phyloP scores from a whole-genome alignment of 2,113 vertebrate species.

The Pungitius pungitius region DNA sequence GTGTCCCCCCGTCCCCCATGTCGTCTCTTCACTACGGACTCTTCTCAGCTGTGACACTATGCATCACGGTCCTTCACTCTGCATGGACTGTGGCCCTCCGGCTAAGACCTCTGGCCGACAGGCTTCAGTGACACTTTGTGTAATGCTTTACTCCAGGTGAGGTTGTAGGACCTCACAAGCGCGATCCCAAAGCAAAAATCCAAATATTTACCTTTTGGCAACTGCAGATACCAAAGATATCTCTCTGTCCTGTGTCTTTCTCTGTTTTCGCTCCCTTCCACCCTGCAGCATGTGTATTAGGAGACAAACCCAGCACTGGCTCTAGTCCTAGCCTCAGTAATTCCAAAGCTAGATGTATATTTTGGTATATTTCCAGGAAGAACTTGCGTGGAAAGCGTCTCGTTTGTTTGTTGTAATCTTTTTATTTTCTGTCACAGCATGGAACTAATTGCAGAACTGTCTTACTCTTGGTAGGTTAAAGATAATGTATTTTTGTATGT shows the following conservation, averaged over 20 bases:
- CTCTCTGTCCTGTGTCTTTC: constrained; percentile 82
- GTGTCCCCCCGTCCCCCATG: constrained; percentile 11
- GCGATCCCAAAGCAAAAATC: constrained; percentile 99
- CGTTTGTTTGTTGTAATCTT: constrained; percentile 94
- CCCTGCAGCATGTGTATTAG: constrained; percentile 98
- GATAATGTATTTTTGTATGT: constrained; percentile 99
- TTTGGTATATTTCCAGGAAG: constrained; percentile 99
- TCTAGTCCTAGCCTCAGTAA: constrained; percentile 99
- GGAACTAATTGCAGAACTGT: constrained; percentile 95
- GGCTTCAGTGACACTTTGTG: constrained; percentile 81
- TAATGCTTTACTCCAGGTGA: constrained; percentile 92
- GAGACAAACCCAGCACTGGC: constrained; percentile 98
- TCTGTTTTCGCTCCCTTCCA: constrained; percentile 74
- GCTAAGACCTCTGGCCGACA: constrained; percentile 79
- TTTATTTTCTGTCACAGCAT: constrained; percentile 98
- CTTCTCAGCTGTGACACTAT: constrained; percentile 95
- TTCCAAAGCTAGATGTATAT: constrained; percentile 99
- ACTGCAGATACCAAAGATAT: constrained; percentile 99
- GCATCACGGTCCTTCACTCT: constrained; percentile 93
- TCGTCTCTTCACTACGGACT: constrained; percentile 71
- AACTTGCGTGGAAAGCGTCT: constrained; percentile 72
- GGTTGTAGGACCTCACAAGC: constrained; percentile 94
- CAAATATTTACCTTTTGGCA: constrained; percentile 99
- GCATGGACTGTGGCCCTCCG: constrained; percentile 87
- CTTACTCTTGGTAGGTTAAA: constrained; percentile 99